These are phyloP conservation scores for Paradoxurus hermaphroditus DNA, from an alignment of 2,113 vertebrate genomes.

Conservation along the genomic window DNA sequence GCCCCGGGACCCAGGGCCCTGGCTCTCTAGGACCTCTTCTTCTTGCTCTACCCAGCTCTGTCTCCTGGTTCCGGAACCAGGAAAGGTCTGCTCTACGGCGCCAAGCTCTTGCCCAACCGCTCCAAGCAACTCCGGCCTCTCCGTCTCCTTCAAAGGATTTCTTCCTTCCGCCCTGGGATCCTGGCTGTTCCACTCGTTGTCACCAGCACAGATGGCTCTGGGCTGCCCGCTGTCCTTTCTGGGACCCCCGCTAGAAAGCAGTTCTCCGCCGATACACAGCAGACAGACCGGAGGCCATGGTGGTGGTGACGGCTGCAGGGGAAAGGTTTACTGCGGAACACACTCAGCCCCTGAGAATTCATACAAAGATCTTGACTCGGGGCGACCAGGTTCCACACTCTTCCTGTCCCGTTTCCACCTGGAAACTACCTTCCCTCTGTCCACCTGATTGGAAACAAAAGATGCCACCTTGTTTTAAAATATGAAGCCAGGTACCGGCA, in stretches of 20 bases:
- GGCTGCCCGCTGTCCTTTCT: neutral
- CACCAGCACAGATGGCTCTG: neutral
- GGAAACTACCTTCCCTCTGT: neutral
- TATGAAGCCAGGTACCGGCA: neutral
- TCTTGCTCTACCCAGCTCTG: neutral
- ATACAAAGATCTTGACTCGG: fast-evolving
- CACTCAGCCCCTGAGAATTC: fast-evolving
- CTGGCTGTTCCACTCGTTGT: neutral
- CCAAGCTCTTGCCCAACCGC: neutral
- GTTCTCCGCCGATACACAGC: neutral
- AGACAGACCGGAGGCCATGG: fast-evolving
- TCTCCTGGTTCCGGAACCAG: neutral
- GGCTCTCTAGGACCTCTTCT: neutral
- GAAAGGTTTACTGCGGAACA: neutral
- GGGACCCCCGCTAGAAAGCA: neutral
- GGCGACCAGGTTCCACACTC: fast-evolving
- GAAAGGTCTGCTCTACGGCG: neutral
- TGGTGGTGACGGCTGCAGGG: neutral
- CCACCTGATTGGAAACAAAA: neutral
- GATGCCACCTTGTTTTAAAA: neutral
- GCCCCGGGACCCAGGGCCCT: fast-evolving
- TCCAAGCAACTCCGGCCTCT: neutral
- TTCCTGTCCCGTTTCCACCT: fast-evolving
- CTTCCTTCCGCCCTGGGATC: neutral
- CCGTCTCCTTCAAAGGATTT: neutral